These are phyloP conservation scores for Drosophila trichaetosa DNA, from an alignment of 2,888 invertebrate species.

Conservation along the genomic window DNA sequence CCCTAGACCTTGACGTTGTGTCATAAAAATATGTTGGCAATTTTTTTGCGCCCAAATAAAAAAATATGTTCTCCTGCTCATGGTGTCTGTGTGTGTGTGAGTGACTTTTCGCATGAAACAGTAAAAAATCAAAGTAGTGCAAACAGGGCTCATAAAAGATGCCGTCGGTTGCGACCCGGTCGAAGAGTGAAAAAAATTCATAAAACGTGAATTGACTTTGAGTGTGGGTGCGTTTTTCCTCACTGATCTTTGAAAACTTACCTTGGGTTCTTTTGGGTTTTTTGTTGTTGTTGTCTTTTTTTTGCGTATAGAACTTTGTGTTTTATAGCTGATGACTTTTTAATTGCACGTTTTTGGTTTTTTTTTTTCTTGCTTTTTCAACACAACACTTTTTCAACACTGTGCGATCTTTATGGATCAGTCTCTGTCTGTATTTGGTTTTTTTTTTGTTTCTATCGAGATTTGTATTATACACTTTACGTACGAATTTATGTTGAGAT, in stretches of 20 bases:
- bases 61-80: slow-evolving; percentile 31
- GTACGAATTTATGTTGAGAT: slow-evolving; percentile 14
- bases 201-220: slow-evolving; percentile 58
- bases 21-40: slow-evolving; percentile 62
- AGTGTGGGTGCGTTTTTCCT: slow-evolving; percentile 54
- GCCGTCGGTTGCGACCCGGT: slow-evolving; percentile 63
- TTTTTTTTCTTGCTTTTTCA: slow-evolving; percentile 10
- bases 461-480: slow-evolving; percentile 10
- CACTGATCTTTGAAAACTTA: slow-evolving; percentile 61
- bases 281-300: not conserved
- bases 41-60: slow-evolving; percentile 56
- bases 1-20: slow-evolving; percentile 70
- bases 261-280: slow-evolving; percentile 59
- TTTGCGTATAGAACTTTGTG: slow-evolving; percentile 22
- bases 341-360: slow-evolving; percentile 59
- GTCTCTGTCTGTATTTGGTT: slow-evolving; percentile 34
- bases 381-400: slow-evolving; percentile 47
- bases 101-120: slow-evolving; percentile 64
- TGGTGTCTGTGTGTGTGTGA: slow-evolving; percentile 2
- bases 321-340: slow-evolving; percentile 65
- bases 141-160: slow-evolving; percentile 66
- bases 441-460: slow-evolving; percentile 6
- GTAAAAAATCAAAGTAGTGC: slow-evolving; percentile 81
- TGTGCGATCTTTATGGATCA: slow-evolving; percentile 52
- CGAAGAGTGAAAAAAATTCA: slow-evolving; percentile 22